Evolutionary conservation across 2,113 vertebrate species (phyloP), one percentile per base, ranked within the genome.

Genomic region (Monarcha castaneiventris): DNA sequence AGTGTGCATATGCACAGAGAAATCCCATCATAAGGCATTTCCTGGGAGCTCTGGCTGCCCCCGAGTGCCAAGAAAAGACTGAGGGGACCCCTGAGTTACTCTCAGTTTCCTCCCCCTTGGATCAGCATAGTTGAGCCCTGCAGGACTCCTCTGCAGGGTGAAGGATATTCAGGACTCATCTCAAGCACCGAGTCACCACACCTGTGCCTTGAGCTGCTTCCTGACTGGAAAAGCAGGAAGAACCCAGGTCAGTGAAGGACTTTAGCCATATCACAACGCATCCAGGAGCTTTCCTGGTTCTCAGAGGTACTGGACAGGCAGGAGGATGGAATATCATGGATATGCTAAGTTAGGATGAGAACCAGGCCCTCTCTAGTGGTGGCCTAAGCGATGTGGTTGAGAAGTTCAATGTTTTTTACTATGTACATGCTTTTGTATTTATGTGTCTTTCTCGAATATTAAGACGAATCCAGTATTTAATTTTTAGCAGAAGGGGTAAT

Each of bases 391-490:
- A 11, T 54, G 54, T 91, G 93, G 89, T 84, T 85, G 96, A 93
- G 79, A 95, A 77, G 64, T 63, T 61, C 90, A 56, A 7, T 90
- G 77, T 52, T 87, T 69, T 86, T 71, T 44, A 89, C 87, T 81
- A 30, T 90, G 90, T 91, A 94, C 94, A 30, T 94, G 88, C 96
- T 97, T 96, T 92, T 84, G 92, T 97, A 96, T 98, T 97, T 97
- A 97, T 97, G 89, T 97, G 91, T 96, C 95, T 94, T 85, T 97
- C 89, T 94, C 23, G 16, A 95, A 32, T 84, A 91, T 85, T 91
- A 90, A 74, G 89, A 93, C 79, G 80, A 95, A 81, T 78, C 64
- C 55, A 92, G 29, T 97, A 97, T 96, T 97, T 97, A 97, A 97
- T 94, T 96, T 97, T 84, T 71, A 84, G 37, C 82, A 77, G 86